Evolutionary conservation across 2,797 vertebrate genomes (phyloP).

Genomic region (Falco cherrug): DNA sequence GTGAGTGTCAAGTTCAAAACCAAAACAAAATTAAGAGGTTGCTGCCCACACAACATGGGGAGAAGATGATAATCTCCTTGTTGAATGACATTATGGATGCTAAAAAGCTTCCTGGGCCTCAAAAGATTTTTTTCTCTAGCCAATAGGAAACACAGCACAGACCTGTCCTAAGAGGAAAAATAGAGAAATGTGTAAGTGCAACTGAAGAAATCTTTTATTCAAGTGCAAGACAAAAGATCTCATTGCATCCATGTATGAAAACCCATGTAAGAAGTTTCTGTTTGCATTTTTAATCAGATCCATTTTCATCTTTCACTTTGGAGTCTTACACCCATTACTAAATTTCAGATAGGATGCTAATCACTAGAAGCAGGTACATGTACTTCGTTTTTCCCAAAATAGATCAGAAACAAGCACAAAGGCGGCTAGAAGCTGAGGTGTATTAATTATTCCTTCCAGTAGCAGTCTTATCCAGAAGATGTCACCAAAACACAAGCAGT

Average conservation of each 20-base stretch:
- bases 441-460: background rate
- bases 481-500: slow-evolving; percentile 65
- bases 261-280: background rate
- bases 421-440: background rate
- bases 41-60: background rate
- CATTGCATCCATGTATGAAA: background rate
- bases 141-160: background rate
- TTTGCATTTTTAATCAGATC: background rate
- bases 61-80: background rate
- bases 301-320: background rate
- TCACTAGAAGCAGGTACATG: background rate
- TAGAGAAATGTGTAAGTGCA: background rate
- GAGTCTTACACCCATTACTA: background rate
- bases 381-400: background rate
- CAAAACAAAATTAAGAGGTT: background rate
- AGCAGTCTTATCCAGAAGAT: slow-evolving; percentile 65
- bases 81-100: background rate
- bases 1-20: background rate
- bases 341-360: background rate
- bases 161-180: background rate
- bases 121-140: background rate
- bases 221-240: background rate
- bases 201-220: background rate
- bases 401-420: background rate
- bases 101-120: background rate